These are phyloP conservation scores for Melipona quadrifasciata DNA, from an alignment of 1,140 invertebrate genomes.

Conservation along the genomic window DNA sequence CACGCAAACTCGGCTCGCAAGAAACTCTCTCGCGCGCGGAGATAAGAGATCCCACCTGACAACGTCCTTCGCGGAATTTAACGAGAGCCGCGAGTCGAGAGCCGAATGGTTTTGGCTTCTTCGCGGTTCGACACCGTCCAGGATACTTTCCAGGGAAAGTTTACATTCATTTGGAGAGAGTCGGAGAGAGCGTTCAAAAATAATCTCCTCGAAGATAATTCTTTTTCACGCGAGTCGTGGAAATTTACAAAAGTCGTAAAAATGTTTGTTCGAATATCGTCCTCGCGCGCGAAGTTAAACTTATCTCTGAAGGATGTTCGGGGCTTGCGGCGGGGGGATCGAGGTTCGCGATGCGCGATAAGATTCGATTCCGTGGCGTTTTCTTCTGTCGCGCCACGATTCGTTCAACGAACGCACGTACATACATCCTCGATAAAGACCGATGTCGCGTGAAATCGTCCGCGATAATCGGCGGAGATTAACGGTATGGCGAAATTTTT, in stretches of 20 bases:
- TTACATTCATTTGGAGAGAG: too few relatives aligned
- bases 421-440: conserved; percentile 12
- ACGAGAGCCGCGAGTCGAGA: background rate
- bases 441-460: conserved; percentile 4
- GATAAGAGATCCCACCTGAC: conserved; percentile 32
- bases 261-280: background rate
- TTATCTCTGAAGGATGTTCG: background rate
- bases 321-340: background rate
- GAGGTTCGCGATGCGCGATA: conserved; percentile 23
- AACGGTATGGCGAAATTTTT: background rate
- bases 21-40: conserved; percentile 12
- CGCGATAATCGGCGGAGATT: conserved; percentile 21
- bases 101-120: too few relatives aligned
- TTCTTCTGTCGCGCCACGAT: background rate
- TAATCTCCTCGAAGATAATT: too few relatives aligned
- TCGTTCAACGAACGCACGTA: background rate
- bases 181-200: too few relatives aligned
- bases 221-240: too few relatives aligned
- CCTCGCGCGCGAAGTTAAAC: background rate
- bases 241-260: background rate
- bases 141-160: too few relatives aligned
- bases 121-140: too few relatives aligned
- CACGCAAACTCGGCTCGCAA: conserved; percentile 46
- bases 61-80: background rate
- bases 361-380: conserved; percentile 9